These are phyloP conservation scores for Eremophila alpestris DNA, from an alignment of 2,797 vertebrate genomes.

Conservation along the genomic window DNA sequence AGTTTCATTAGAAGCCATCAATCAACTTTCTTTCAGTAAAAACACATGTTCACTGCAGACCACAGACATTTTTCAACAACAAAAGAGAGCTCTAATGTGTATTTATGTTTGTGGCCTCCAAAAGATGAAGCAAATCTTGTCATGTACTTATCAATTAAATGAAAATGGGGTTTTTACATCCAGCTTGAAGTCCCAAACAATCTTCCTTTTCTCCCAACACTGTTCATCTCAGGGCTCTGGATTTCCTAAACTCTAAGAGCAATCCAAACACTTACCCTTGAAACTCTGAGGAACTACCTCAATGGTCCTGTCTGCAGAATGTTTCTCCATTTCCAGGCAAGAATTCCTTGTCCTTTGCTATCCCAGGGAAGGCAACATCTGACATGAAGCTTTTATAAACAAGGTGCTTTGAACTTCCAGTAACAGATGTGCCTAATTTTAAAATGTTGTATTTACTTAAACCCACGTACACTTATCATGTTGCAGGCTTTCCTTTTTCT, in stretches of 20 bases:
- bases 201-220: not conserved
- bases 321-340: not conserved
- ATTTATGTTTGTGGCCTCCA: not conserved
- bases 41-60: conserved; percentile 47
- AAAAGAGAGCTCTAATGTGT: conserved; percentile 1
- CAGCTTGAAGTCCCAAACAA: not conserved
- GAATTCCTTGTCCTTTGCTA: not conserved
- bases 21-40: conserved; percentile 47
- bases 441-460: conserved; percentile 23
- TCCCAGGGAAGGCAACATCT: not conserved
- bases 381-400: not conserved
- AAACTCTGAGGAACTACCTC: not conserved
- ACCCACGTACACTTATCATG: not conserved
- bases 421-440: conserved; percentile 33
- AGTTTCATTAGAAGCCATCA: conserved; percentile 47
- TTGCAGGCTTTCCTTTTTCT: conserved; percentile 24
- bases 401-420: conserved; percentile 18
- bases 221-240: not conserved
- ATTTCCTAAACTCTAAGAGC: not conserved
- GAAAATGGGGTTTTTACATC: not conserved
- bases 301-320: not conserved
- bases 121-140: not conserved
- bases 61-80: conserved; percentile 6
- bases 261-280: not conserved
- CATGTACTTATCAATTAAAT: not conserved